Percentiles rank a stretch among this genome's conserved stretches.
These are phyloP conservation scores for Berghia stephanieae DNA, from an alignment of 1,140 invertebrate genomes.

Conservation along the genomic window DNA sequence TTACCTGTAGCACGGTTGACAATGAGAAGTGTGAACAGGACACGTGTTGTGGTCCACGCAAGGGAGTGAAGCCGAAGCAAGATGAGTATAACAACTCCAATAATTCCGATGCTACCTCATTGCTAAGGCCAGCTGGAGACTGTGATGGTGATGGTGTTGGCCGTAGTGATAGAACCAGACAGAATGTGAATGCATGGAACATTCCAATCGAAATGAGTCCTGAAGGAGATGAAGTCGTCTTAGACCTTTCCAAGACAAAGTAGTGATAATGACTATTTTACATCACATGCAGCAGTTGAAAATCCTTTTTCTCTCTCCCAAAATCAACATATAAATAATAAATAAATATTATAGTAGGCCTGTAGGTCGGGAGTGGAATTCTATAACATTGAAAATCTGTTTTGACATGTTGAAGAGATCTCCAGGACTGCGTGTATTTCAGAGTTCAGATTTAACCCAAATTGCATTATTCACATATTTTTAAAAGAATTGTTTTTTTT, in stretches of 20 bases:
- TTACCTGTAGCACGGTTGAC: neutral
- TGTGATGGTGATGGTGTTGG: neutral
- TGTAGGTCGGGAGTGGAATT: too few species aligned
- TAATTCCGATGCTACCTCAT: neutral
- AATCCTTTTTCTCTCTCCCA: too few species aligned
- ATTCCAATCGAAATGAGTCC: neutral
- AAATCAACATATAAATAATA: too few species aligned
- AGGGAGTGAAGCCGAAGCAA: neutral
- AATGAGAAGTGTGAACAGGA: slow-evolving; percentile 14
- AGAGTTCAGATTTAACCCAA: too few species aligned
- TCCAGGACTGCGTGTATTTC: too few species aligned
- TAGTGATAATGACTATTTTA: too few species aligned
- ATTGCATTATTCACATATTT: too few species aligned
- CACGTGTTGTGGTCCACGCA: slow-evolving; percentile 29
- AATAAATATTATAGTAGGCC: too few species aligned
- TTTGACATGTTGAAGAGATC: too few species aligned
- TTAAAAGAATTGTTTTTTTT: too few species aligned
- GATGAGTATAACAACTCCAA: neutral
- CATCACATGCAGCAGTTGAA: too few species aligned
- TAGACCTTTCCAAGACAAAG: slow-evolving; percentile 24
- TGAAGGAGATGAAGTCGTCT: slow-evolving; percentile 27
- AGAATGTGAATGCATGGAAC: neutral
- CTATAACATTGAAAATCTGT: too few species aligned
- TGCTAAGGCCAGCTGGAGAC: neutral
- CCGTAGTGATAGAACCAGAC: neutral